A percentile compares a stretch with the other conserved stretches of the same genome.
These are phyloP conservation scores for Nothoprocta pentlandii DNA, from an alignment of 2,113 vertebrate species.

Conservation along the genomic window DNA sequence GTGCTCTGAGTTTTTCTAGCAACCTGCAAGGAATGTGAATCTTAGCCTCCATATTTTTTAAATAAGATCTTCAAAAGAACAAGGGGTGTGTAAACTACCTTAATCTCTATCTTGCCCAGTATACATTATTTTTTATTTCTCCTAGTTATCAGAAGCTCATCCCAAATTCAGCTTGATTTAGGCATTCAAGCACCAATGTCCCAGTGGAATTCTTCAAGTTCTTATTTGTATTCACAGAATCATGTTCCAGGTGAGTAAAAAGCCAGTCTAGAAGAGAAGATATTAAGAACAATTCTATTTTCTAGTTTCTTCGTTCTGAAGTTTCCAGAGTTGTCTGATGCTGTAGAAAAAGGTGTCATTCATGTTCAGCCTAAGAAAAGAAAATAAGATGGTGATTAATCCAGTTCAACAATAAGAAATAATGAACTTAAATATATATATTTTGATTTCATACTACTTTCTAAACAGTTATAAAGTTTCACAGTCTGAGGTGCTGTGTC, in stretches of 20 bases:
- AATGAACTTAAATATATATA: fast-evolving
- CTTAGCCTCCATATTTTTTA: background rate
- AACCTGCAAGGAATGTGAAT: background rate
- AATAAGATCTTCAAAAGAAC: background rate
- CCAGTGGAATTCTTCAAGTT: background rate
- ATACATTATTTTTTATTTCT: background rate
- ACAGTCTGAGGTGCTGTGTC: background rate
- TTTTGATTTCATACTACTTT: background rate
- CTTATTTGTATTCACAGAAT: background rate
- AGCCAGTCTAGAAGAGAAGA: background rate
- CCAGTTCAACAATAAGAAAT: background rate
- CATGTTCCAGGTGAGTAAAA: background rate
- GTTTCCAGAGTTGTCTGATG: background rate
- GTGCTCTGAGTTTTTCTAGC: background rate
- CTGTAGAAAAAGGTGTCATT: background rate
- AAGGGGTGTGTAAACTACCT: background rate
- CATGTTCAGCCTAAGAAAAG: background rate
- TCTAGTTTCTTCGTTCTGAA: fast-evolving
- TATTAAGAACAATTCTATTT: background rate
- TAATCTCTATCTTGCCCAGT: background rate
- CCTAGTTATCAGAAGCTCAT: background rate
- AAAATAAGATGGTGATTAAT: background rate
- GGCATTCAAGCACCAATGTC: background rate
- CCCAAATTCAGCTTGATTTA: background rate
- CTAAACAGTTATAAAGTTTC: background rate